phyloP scores from a whole-genome alignment of 2,113 vertebrate genomes.

The Hemichromis elongatus region DNA sequence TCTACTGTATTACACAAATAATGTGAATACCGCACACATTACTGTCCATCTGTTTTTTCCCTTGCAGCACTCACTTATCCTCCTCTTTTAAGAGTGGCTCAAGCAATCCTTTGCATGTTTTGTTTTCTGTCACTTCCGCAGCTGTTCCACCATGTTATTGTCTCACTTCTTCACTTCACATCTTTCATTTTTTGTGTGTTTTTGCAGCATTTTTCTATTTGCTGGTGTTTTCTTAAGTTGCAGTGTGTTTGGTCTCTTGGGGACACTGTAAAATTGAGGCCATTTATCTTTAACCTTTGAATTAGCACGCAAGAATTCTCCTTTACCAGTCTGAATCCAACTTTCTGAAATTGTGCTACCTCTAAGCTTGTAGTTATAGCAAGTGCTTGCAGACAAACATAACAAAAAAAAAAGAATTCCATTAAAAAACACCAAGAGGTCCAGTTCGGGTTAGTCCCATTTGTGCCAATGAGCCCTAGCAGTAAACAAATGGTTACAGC shows the following conservation, averaged over 20 bases:
- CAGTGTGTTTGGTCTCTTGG: background rate
- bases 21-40: background rate
- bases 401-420: background rate
- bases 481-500: background rate
- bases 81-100: background rate
- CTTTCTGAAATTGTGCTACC: background rate
- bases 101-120: background rate
- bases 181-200: background rate
- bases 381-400: background rate
- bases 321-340: background rate
- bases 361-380: background rate
- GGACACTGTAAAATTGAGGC: background rate
- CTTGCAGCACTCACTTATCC: background rate
- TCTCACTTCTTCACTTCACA: background rate
- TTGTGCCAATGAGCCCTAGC: background rate
- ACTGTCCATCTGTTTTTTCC: accelerated
- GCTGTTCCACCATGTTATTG: background rate
- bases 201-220: background rate
- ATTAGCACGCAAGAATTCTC: background rate
- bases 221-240: background rate
- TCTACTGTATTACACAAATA: background rate
- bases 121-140: background rate
- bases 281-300: background rate
- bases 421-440: background rate
- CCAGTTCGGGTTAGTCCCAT: background rate